phyloP scores from a whole-genome alignment of 2,113 vertebrate species.

The Nannospalax galili region DNA sequence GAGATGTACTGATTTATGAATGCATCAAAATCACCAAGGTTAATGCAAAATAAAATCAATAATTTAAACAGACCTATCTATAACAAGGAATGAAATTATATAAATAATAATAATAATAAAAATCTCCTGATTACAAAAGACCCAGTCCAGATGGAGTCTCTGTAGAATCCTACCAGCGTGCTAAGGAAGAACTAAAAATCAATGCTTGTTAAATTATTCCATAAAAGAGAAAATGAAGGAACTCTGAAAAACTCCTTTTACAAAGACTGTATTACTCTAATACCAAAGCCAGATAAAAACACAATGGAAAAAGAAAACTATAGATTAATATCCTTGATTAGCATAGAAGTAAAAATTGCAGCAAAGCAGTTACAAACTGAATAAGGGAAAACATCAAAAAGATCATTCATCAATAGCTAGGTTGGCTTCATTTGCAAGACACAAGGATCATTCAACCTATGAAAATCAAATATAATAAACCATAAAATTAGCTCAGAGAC shows the following conservation, averaged over 20 bases:
- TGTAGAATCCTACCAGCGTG: no score
- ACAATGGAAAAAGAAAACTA: background rate
- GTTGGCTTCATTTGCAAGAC: background rate
- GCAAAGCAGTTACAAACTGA: background rate
- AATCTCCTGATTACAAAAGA: no score
- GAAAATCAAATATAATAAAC: background rate
- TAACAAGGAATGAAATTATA: no score
- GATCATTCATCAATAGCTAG: background rate
- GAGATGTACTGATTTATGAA: background rate
- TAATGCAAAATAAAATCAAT: no score
- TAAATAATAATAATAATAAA: no score
- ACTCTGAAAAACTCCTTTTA: background rate
- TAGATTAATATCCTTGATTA: background rate
- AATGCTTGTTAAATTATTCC: background rate
- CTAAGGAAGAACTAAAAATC: background rate
- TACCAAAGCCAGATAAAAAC: background rate
- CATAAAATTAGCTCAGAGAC: no score
- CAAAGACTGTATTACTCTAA: background rate
- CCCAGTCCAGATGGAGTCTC: no score
- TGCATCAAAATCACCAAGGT: background rate
- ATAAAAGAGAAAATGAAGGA: background rate
- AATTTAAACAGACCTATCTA: no score
- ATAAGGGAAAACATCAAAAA: background rate
- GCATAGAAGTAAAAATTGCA: background rate
- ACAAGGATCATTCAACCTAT: background rate